Conservation (phyloP, 2,888 invertebrate genomes). For the Ctenicera cuprea region DNA sequence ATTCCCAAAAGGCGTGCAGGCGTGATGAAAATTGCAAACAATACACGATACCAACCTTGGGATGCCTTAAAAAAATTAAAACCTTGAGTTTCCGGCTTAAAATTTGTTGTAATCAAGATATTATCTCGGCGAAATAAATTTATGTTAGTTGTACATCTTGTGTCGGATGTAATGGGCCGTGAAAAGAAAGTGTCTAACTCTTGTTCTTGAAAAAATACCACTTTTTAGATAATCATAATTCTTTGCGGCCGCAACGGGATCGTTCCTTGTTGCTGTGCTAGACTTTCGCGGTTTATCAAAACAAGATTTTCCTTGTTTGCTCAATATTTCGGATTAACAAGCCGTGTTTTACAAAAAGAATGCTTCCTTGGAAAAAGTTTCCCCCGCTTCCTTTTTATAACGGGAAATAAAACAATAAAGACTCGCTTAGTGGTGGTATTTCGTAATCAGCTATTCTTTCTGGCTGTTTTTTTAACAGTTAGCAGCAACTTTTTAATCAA, state of each 20-base stretch:
- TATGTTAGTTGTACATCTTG: slow-evolving; percentile 36
- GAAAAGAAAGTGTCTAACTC: slow-evolving; percentile 25
- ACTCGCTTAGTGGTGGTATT: no score
- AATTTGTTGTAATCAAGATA: slow-evolving; percentile 43
- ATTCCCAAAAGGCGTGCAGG: slow-evolving; percentile 42
- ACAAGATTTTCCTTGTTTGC: not conserved
- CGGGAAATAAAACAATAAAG: not conserved
- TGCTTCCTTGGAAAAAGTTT: no score
- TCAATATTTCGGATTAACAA: slow-evolving; percentile 1
- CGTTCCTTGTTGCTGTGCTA: slow-evolving; percentile 3
- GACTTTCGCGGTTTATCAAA: slow-evolving; percentile 16
- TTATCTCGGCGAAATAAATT: slow-evolving; percentile 33
- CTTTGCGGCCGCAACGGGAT: slow-evolving; percentile 1
- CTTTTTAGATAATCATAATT: slow-evolving; percentile 27
- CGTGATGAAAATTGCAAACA: slow-evolving; percentile 38
- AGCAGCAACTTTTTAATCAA: no score
- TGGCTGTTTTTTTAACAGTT: no score
- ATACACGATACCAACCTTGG: slow-evolving; percentile 33
- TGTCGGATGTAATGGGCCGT: slow-evolving; percentile 32
- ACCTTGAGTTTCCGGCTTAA: slow-evolving; percentile 28
- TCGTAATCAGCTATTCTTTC: no score
- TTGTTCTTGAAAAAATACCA: slow-evolving; percentile 31
- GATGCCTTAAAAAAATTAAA: slow-evolving; percentile 30
- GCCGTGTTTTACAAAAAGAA: no score
- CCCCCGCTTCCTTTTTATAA: no score